Conservation (phyloP, 2,113 vertebrate genomes). For the Holacanthus passer region DNA sequence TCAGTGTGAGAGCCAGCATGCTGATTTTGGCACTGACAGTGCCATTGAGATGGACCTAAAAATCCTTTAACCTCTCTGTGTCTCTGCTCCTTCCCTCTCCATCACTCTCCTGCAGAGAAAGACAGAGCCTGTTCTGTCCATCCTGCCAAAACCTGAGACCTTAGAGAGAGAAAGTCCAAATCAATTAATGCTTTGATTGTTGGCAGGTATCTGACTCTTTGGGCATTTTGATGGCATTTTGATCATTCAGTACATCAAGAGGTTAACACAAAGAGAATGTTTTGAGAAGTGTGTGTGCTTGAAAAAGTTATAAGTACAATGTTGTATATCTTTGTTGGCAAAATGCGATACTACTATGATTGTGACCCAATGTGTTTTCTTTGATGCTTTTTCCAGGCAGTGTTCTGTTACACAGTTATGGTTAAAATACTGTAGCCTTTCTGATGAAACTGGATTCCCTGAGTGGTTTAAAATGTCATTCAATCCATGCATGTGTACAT, state of each 20-base stretch:
- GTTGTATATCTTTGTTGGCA: background rate
- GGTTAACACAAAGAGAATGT: background rate
- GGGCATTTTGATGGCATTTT: background rate
- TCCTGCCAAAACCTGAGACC: background rate
- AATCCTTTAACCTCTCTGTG: constrained; percentile 7
- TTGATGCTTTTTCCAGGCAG: background rate
- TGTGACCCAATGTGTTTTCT: background rate
- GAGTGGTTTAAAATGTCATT: background rate
- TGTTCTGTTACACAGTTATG: background rate
- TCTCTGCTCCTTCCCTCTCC: constrained; percentile 4
- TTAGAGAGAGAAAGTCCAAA: constrained; percentile 6
- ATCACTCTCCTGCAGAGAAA: constrained; percentile 21
- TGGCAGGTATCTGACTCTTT: background rate
- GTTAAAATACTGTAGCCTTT: background rate
- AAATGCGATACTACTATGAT: background rate
- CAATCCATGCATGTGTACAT: background rate
- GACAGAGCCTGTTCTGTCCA: constrained; percentile 33
- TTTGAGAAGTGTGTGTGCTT: background rate
- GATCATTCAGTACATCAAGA: background rate
- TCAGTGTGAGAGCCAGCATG: constrained; percentile 30
- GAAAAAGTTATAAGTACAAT: background rate
- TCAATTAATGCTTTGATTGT: constrained; percentile 3
- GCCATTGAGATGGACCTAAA: constrained; percentile 21
- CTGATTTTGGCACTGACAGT: constrained; percentile 47
- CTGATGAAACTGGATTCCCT: background rate